phyloP scores from a whole-genome alignment of 2,113 vertebrate genomes.

The Chaetorhynchus papuensis region DNA sequence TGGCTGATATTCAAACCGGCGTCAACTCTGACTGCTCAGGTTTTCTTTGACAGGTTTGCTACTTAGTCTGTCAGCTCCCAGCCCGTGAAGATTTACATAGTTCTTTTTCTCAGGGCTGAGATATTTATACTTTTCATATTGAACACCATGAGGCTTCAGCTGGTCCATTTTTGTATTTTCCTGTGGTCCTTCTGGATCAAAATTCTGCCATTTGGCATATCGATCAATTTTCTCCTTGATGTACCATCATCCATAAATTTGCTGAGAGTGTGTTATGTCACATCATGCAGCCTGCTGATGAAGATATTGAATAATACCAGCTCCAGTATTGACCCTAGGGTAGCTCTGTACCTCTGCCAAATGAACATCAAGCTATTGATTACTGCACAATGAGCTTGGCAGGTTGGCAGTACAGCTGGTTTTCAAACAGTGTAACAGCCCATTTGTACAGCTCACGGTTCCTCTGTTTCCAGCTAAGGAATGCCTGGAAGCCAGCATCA shows the following conservation, averaged over 20 bases:
- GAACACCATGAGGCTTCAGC: not conserved
- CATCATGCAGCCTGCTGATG: not conserved
- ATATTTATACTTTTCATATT: not conserved
- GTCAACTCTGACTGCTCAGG: not conserved
- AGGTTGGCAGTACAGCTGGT: not conserved
- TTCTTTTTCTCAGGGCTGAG: not conserved
- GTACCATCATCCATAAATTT: conserved; percentile 13
- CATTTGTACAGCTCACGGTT: not conserved
- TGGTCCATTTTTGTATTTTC: not conserved
- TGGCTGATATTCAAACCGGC: not conserved
- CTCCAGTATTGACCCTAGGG: not conserved
- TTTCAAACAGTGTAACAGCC: not conserved
- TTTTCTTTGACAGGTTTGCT: not conserved
- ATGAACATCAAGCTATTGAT: conserved; percentile 33
- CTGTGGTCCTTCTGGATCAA: not conserved
- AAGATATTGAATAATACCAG: conserved; percentile 4
- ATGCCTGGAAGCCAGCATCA: not conserved
- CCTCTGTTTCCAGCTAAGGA: not conserved
- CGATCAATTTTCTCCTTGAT: not conserved
- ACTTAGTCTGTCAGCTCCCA: not conserved
- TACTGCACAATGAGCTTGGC: not conserved
- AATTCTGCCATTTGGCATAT: not conserved
- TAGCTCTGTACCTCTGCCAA: conserved; percentile 16
- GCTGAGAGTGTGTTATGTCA: not conserved
- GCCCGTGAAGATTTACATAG: not conserved